Conservation (phyloP, 2,797 vertebrate genomes). For the Pseudochaenichthys georgianus region DNA sequence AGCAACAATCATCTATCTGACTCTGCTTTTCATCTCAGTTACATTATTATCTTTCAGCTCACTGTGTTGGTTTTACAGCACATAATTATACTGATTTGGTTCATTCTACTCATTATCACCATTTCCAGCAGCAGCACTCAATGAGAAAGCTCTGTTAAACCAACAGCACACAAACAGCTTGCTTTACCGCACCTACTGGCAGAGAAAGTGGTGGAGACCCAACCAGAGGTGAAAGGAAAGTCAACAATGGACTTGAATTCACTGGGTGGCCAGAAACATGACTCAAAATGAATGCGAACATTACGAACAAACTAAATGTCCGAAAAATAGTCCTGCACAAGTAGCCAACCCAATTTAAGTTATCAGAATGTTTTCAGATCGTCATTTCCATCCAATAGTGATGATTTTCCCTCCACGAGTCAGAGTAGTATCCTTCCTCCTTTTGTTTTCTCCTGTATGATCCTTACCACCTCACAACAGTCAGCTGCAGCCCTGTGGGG, state of each 20-base stretch:
- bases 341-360: background rate
- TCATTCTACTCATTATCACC: background rate
- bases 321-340: background rate
- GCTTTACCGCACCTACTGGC: background rate
- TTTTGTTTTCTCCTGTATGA: background rate
- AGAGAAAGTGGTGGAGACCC: background rate
- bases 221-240: too few relatives aligned
- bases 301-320: too few relatives aligned
- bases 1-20: background rate
- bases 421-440: background rate
- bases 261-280: too few relatives aligned
- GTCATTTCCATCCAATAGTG: background rate
- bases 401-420: background rate
- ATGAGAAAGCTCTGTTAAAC: background rate
- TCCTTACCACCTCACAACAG: slow-evolving; percentile 2
- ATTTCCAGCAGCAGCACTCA: background rate
- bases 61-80: too few relatives aligned
- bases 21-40: background rate
- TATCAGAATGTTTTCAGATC: background rate
- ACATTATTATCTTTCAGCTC: background rate
- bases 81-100: background rate
- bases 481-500: slow-evolving; percentile 17
- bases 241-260: background rate
- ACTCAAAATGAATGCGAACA: background rate
- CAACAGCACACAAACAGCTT: background rate